Evolutionary conservation across 2,888 invertebrate genomes (phyloP), one percentile per base, ranked within the genome.

Genomic region (Polydrusus tereticollis): DNA sequence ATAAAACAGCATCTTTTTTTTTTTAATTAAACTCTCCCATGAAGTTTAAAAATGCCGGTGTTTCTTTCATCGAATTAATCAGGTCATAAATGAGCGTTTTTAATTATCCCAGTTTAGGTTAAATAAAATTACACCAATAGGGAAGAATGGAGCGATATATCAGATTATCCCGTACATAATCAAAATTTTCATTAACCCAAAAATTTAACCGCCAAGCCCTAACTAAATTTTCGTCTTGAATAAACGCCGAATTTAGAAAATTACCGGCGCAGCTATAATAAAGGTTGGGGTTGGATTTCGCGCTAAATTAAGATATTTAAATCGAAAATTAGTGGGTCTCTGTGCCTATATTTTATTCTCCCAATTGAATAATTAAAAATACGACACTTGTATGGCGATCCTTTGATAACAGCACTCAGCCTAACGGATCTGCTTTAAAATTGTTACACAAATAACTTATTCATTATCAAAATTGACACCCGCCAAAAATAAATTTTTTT

Each of bases 141-240:
- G n/a, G 36, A 36, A 5, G 47, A 47, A 47, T 21, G 38, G 38
- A 16, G 47, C 47, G 14, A 43, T 16, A 21, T 47, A 47, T 47
- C 20, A 47, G 47, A 47, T 47, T 47, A 21, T 47, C 47, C 23
- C 12, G 36, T n/a, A 36, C 36, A 36, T 47, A 47, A 47, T 47
- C 47, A 47, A 47, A 47, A 47, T 47, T 47, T 47, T 47, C 47
- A 47, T 47, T 47, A 47, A 47, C 47, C 47, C 21, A 21, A 47
- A 47, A 47, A 43, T 43, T 43, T 14, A 14, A 16, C 41, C 47
- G 5, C 41, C 47, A 2, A 47, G 12, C 47, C 21, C 21, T 47
- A 47, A 47, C 21, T 47, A 47, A 47, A 47, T 47, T 47, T 47
- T 47, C 47, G 21, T 47, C 47, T 47, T 21, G 21, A 47, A 20